Evolutionary conservation across 2,113 vertebrate species (phyloP).

Genomic region (Otus sunia): DNA sequence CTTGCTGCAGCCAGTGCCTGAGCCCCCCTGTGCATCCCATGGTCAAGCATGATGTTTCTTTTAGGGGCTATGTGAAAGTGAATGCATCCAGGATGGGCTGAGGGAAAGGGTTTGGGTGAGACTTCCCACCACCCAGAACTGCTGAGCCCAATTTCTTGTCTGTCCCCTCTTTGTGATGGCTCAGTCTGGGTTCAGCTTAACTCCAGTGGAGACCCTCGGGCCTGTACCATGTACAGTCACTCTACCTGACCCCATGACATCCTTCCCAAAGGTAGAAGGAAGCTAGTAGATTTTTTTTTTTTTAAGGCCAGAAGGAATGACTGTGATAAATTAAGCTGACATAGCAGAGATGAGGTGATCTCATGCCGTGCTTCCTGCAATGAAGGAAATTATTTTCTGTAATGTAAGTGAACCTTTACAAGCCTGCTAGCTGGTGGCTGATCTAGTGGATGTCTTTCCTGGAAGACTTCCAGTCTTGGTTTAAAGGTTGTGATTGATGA

Average conservation of each 20-base stretch:
- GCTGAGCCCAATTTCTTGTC: background rate
- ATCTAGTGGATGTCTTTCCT: background rate
- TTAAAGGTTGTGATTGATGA: background rate
- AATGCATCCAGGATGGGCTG: background rate
- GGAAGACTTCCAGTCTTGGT: background rate
- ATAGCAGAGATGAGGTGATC: background rate
- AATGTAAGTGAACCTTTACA: background rate
- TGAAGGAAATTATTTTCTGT: background rate
- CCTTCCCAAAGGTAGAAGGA: background rate
- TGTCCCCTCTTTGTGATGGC: rapidly evolving
- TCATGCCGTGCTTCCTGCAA: background rate
- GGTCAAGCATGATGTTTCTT: background rate
- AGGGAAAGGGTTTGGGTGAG: background rate
- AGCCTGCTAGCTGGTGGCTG: background rate
- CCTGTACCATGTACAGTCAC: background rate
- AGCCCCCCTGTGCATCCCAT: background rate
- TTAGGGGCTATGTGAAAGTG: background rate
- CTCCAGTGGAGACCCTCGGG: background rate
- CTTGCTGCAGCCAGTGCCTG: background rate
- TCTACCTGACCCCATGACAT: background rate
- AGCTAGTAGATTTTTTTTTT: background rate
- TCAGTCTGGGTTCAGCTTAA: background rate
- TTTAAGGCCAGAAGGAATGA: background rate
- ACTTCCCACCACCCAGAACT: rapidly evolving
- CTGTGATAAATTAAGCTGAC: background rate